Evolutionary conservation across 2,888 invertebrate genomes (phyloP), one percentile per base, ranked within the genome.

Genomic region (Imbricaverruca yamaguchii): DNA sequence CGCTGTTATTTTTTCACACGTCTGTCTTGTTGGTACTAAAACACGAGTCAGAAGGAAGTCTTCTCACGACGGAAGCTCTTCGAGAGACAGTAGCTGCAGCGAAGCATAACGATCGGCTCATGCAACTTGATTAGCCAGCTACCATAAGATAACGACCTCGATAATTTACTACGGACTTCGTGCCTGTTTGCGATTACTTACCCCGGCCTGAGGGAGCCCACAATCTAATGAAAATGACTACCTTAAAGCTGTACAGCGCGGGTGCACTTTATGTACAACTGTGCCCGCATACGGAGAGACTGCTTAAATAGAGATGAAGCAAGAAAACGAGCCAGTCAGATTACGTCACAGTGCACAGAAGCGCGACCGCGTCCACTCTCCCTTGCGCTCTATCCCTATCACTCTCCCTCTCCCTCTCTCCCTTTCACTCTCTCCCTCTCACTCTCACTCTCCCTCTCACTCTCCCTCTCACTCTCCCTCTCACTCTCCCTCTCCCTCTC

Each of bases 21-120:
- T 39, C 25, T 15, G 25, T 74, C 39, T 74, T 74, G 53, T 74
- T 74, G 69, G 69, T 74, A 74, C 53, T 53, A 74, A 74, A 74
- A 53, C 69, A 74, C 69, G 39, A 53, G 53, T 53, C 39, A 18
- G 53, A 74, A 74, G 53, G 9, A 57, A 57, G 10, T 74, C 53
- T 25, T 39, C 69, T 21, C 69, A 53, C 18, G 69, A 74, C 69
- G 25, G 15, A 74, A 74, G 69, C 69, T 53, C 18, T 74, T n/a
- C 69, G n/a, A 25, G 69, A 25, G 53, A 53, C 69, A 39, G 18
- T n/a, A 65, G 65, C 65, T 74, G 53, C 53, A 67, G 25, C 67
- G 10, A 11, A 67, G 25, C 67, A 25, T 12, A 67, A 67, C 67
- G 67, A 67, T 25, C 67, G 25, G 25, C n/a, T 18, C 67, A 67